phyloP scores from a whole-genome alignment of 2,797 vertebrate species.

The Acanthis flammea region DNA sequence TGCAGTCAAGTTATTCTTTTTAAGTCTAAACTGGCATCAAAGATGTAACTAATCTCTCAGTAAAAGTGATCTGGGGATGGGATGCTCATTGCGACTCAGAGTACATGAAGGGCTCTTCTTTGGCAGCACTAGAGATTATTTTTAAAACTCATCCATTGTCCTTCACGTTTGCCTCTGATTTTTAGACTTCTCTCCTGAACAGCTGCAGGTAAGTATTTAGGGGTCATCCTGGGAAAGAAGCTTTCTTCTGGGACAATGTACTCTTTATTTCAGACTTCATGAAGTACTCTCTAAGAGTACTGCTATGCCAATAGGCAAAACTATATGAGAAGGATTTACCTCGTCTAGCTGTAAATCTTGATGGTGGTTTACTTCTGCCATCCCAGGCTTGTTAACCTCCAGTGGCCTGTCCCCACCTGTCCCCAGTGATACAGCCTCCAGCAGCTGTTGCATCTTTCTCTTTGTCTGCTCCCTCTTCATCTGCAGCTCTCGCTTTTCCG shows the following conservation, averaged over 20 bases:
- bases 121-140: neutral
- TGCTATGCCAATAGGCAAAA: neutral
- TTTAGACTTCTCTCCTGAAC: neutral
- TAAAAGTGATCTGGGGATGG: neutral
- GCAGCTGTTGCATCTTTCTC: constrained; percentile 85
- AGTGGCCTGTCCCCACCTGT: neutral
- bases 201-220: neutral
- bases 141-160: neutral
- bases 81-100: neutral
- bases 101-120: neutral
- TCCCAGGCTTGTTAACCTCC: neutral
- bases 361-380: neutral
- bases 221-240: neutral
- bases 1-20: neutral
- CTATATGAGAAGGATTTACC: constrained; percentile 8
- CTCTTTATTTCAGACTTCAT: neutral
- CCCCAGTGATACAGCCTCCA: constrained; percentile 76
- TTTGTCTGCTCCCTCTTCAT: constrained; percentile 82
- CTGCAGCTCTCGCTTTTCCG: constrained; percentile 75
- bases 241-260: neutral
- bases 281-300: neutral
- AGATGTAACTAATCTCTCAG: constrained; percentile 18
- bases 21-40: constrained; percentile 15
- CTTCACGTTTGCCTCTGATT: neutral
- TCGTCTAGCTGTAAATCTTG: neutral